A percentile compares a stretch with the other conserved stretches of the same genome.
Evolutionary conservation across 2,113 vertebrate genomes (phyloP).

Genomic region (Cebidichthys violaceus): DNA sequence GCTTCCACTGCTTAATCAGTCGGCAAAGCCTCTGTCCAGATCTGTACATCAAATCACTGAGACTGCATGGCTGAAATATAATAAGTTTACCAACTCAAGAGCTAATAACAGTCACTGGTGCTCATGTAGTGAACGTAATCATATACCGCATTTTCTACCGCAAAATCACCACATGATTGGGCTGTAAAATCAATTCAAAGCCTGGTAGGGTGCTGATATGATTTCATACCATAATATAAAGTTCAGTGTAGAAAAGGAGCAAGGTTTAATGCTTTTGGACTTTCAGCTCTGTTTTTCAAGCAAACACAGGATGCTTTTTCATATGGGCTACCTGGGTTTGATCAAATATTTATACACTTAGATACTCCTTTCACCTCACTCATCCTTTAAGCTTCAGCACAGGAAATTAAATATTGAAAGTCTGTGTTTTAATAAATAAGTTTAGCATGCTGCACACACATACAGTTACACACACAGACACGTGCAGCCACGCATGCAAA

Average conservation of each 20-base stretch:
- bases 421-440: slow-evolving; percentile 47
- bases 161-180: not conserved
- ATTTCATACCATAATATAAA: slow-evolving; percentile 3
- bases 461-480: slow-evolving; percentile 13
- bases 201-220: not conserved
- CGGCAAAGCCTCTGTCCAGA: not conserved
- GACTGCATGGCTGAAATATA: slow-evolving; percentile 6
- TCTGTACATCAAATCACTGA: not conserved
- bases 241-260: not conserved
- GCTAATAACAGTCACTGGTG: not conserved
- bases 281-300: not conserved
- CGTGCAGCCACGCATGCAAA: slow-evolving; percentile 16
- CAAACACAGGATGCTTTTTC: slow-evolving; percentile 13
- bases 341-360: slow-evolving; percentile 63
- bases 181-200: not conserved
- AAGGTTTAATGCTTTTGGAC: not conserved
- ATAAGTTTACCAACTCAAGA: slow-evolving; percentile 3
- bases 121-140: slow-evolving; percentile 3
- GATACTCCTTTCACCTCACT: slow-evolving; percentile 44
- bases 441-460: slow-evolving; percentile 12
- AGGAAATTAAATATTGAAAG: slow-evolving; percentile 66
- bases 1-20: not conserved
- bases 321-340: slow-evolving; percentile 34
- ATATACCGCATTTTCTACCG: not conserved
- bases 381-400: slow-evolving; percentile 40